phyloP scores from a whole-genome alignment of 2,113 vertebrate genomes.

The Peromyscus maniculatus region DNA sequence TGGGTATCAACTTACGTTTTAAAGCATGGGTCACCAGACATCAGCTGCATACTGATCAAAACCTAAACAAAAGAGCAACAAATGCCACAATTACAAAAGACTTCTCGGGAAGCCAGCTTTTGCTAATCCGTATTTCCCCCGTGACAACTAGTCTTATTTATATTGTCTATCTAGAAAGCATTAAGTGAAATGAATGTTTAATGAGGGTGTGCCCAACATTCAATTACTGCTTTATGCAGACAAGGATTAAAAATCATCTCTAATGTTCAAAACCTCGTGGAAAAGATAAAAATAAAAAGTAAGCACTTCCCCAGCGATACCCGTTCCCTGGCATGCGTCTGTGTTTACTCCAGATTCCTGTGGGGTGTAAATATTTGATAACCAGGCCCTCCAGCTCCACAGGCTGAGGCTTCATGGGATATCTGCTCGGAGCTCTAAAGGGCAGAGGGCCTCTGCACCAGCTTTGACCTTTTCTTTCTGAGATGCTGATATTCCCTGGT shows the following conservation, averaged over 20 bases:
- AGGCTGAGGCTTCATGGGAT: background rate
- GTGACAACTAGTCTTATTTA: background rate
- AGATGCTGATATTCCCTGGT: background rate
- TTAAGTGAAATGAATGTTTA: background rate
- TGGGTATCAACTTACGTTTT: slow-evolving; percentile 93
- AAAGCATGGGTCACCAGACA: slow-evolving; percentile 98
- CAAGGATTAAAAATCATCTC: background rate
- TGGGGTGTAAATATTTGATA: background rate
- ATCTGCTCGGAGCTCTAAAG: background rate
- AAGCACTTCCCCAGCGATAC: background rate
- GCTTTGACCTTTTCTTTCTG: slow-evolving; percentile 7
- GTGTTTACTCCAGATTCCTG: background rate
- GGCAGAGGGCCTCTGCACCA: background rate
- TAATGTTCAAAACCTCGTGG: background rate
- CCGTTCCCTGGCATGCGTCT: background rate
- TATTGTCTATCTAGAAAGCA: slow-evolving; percentile 12
- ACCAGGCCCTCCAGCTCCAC: background rate
- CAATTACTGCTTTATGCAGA: slow-evolving; percentile 30
- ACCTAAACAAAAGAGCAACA: slow-evolving; percentile 88
- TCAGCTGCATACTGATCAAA: slow-evolving; percentile 96
- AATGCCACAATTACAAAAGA: background rate
- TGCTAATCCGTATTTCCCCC: no score
- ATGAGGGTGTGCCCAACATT: background rate
- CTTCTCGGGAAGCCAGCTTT: background rate
- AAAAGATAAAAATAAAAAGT: background rate